These are phyloP conservation scores for Fistularia tabacaria DNA, from an alignment of 2,797 vertebrate species.

Conservation along the genomic window DNA sequence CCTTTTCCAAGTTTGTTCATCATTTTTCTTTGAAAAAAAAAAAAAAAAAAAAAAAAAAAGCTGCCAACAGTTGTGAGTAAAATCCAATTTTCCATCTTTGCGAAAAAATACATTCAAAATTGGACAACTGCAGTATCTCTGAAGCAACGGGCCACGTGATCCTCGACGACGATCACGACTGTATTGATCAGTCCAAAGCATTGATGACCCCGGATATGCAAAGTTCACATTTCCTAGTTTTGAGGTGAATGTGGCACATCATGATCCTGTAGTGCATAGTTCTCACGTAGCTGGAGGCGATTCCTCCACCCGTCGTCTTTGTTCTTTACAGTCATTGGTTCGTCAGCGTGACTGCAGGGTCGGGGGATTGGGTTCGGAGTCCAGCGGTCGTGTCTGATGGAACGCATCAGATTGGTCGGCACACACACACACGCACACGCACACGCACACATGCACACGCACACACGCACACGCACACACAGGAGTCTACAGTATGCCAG, in stretches of 20 bases:
- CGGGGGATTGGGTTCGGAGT: conserved; percentile 1
- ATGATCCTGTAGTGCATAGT: conserved; percentile 63
- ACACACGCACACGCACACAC: too few species aligned
- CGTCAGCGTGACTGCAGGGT: conserved; percentile 20
- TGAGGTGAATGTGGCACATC: conserved; percentile 31
- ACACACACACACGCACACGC: conserved; percentile 21
- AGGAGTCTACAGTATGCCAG: too few species aligned
- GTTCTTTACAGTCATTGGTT: conserved; percentile 37
- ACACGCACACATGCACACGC: too few species aligned
- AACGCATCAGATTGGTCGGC: conserved; percentile 33
- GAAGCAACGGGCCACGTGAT: conserved; percentile 13
- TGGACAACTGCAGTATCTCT: conserved; percentile 27
- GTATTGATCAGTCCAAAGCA: conserved; percentile 8
- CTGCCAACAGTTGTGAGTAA: conserved; percentile 49
- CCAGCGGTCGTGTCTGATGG: conserved; percentile 41
- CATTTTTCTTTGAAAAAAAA: conserved; percentile 25
- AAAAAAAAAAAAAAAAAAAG: conserved; percentile 36
- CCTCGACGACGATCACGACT: conserved; percentile 2
- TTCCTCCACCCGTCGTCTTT: conserved; percentile 30
- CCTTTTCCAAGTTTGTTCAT: conserved; percentile 40
- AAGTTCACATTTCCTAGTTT: conserved; percentile 55
- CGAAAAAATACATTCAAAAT: conserved; percentile 61
- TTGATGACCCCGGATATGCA: conserved; percentile 28
- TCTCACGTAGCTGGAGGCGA: conserved; percentile 28
- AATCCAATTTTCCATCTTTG: conserved; percentile 33